Conservation (phyloP, 2,888 invertebrate species). For the Papilio elwesi region DNA sequence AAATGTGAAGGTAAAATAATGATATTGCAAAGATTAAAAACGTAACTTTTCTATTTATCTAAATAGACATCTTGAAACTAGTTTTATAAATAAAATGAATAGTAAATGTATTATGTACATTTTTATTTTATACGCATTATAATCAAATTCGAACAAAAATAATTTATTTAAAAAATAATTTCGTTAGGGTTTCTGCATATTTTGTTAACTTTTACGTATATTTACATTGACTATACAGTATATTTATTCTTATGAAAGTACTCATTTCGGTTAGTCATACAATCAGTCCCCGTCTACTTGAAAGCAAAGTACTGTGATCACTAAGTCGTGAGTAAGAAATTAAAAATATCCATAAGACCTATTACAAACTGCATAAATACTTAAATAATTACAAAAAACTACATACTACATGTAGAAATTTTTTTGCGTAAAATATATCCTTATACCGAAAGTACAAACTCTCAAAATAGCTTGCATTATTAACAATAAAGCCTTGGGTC, state of each 20-base stretch:
- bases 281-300: background rate
- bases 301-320: background rate
- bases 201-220: too few species aligned
- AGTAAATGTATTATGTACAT: background rate
- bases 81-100: background rate
- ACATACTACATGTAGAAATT: background rate
- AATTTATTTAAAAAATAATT: background rate
- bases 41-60: background rate
- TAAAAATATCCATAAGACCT: background rate
- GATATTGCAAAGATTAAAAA: background rate
- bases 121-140: background rate
- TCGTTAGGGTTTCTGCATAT: background rate
- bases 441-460: constrained; percentile 6
- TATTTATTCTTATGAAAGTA: background rate
- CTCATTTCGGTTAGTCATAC: background rate
- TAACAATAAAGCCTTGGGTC: constrained; percentile 3
- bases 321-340: background rate
- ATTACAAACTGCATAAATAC: background rate
- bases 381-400: background rate
- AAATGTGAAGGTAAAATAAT: background rate
- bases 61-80: constrained; percentile 1
- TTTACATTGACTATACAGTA: background rate
- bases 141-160: too few species aligned
- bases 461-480: constrained; percentile 7
- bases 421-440: background rate